Evolutionary conservation across 2,113 vertebrate genomes (phyloP).

Genomic region (Nymphicus hollandicus): DNA sequence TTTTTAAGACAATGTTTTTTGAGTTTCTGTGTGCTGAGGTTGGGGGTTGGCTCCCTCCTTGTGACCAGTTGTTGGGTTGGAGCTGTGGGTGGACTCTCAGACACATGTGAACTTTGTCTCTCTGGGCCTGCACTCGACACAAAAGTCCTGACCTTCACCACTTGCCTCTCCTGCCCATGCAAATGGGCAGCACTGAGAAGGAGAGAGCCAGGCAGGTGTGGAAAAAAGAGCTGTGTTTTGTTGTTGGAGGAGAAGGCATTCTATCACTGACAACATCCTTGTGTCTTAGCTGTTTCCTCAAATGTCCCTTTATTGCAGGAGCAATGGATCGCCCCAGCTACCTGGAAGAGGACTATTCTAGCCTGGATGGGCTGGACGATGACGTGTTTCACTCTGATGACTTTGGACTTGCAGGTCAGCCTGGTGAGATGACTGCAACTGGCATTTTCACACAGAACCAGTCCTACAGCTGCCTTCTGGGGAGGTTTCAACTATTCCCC

Average conservation of each 20-base stretch:
- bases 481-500: constrained; percentile 79
- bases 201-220: neutral
- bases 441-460: constrained; percentile 79
- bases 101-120: neutral
- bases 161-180: neutral
- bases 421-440: constrained; percentile 75
- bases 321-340: constrained; percentile 78
- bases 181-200: neutral
- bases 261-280: constrained; percentile 12
- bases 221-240: neutral
- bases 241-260: neutral
- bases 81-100: neutral
- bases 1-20: neutral
- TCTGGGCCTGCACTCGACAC: neutral
- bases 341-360: constrained; percentile 73
- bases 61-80: neutral
- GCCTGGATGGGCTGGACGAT: constrained; percentile 79
- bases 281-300: constrained; percentile 33
- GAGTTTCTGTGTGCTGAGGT: neutral
- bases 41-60: neutral
- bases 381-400: constrained; percentile 83
- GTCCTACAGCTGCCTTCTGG: constrained; percentile 75
- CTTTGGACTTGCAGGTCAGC: constrained; percentile 74
- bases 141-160: neutral
- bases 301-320: constrained; percentile 68